phyloP scores from a whole-genome alignment of 2,113 vertebrate genomes.

The Spea multiplicata region DNA sequence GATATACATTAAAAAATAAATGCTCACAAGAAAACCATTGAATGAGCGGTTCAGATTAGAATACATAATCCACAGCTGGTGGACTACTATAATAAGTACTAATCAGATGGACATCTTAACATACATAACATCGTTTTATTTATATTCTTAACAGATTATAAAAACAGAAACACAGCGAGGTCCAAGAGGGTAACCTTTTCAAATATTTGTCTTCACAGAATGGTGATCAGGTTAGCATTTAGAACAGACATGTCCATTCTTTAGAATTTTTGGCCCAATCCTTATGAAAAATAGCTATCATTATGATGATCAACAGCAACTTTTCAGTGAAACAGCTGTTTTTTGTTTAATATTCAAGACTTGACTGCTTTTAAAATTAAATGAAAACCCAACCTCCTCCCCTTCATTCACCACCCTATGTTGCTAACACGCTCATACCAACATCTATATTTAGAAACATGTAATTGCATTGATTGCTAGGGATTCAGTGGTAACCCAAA shows the following conservation, averaged over 20 bases:
- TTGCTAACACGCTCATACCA: constrained; percentile 67
- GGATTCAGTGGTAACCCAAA: constrained; percentile 53
- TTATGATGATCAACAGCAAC: constrained; percentile 44
- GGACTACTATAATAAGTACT: constrained; percentile 8
- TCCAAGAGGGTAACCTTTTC: neutral
- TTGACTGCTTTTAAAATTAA: constrained; percentile 71
- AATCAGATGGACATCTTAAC: constrained; percentile 4
- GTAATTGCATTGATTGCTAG: constrained; percentile 59
- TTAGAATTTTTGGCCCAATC: constrained; percentile 31
- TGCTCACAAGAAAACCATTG: constrained; percentile 4
- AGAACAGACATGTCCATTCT: constrained; percentile 39
- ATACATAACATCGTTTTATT: constrained; percentile 29
- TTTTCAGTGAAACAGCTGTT: constrained; percentile 67
- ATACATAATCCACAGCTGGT: constrained; percentile 5
- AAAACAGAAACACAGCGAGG: constrained; percentile 13
- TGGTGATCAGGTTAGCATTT: constrained; percentile 28
- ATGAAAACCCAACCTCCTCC: constrained; percentile 54
- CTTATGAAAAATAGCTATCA: constrained; percentile 36
- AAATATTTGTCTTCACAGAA: constrained; percentile 31
- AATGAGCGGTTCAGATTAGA: constrained; percentile 3
- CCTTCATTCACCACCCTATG: constrained; percentile 46
- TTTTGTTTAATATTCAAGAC: constrained; percentile 71
- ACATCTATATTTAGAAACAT: constrained; percentile 72
- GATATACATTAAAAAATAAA: too few species aligned
- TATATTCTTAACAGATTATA: constrained; percentile 13